Evolutionary conservation across 2,888 invertebrate species (phyloP), one percentile per base, ranked within the genome.

Genomic region (Hydrotaea cyrtoneurina): DNA sequence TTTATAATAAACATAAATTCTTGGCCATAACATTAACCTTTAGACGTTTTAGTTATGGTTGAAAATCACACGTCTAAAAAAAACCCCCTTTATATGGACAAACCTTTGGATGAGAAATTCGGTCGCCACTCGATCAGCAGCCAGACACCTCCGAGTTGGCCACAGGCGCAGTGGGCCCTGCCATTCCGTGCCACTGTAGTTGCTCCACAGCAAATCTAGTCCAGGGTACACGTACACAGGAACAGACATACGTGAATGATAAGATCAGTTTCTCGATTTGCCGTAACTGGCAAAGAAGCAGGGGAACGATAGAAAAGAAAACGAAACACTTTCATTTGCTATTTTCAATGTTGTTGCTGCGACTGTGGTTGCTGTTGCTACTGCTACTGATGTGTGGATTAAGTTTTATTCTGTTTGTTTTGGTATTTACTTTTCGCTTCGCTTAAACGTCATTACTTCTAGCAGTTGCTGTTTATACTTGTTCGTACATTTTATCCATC

Each of bases 391-490:
- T 17, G n/a, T 36, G 64, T 36, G 64, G 64, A 64, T 36, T 31
- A 64, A 64, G 36, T 64, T 64, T 64, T 36, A 64, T 64, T 64
- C 36, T 36, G 26, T 62, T 62, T 62, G 26, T n/a, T 31, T 62
- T 62, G 62, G 26, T 31, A 31, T 62, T 31, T 19, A 13, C 31
- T 62, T 62, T 64, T 17, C 26, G 13, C 7, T 59, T 59, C 26
- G 59, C 26, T 59, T 59, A 26, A 59, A 15, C 59, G 23, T 26
- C 59, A 59, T 59, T 59, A 26, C 59, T 59, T 59, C 26, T 26
- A 59, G 59, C 10, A 59, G 59, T 17, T 64, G 17, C 31, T 8
- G 31, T 17, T 62, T 26, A 23, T 15, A 26, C n/a, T 36, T 17
- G 8, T 64, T 59, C 23, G 23, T 23, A 26, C 23, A 59, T 8